These are phyloP conservation scores for Pseudopleuronectes americanus DNA, from an alignment of 2,797 vertebrate species.

Conservation along the genomic window DNA sequence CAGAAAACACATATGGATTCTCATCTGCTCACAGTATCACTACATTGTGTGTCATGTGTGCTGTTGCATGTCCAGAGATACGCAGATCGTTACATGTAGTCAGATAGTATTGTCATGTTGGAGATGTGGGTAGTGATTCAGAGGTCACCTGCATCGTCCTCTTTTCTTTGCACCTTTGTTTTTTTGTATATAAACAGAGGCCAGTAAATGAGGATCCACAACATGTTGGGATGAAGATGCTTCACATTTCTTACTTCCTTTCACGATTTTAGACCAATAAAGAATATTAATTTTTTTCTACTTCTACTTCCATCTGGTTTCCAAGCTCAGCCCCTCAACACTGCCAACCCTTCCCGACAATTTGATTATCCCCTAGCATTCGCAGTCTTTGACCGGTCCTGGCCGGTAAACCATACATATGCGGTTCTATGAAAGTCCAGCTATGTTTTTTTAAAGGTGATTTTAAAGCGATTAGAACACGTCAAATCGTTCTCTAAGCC, in stretches of 20 bases:
- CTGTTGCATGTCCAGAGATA: slow-evolving; percentile 33
- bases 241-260: slow-evolving; percentile 9
- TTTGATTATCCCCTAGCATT: slow-evolving; percentile 45
- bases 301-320: slow-evolving; percentile 35
- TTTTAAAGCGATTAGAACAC: slow-evolving; percentile 34
- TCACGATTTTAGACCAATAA: slow-evolving; percentile 15
- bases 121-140: not conserved
- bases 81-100: not conserved
- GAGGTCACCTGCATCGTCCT: slow-evolving; percentile 15
- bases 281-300: slow-evolving; percentile 7
- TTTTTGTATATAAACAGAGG: too few species aligned
- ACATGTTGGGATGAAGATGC: slow-evolving; percentile 1
- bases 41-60: slow-evolving; percentile 37
- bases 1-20: slow-evolving; percentile 46
- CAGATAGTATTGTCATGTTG: too few species aligned
- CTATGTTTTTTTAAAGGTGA: slow-evolving; percentile 25
- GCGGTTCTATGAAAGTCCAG: slow-evolving; percentile 1
- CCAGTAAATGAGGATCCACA: not conserved
- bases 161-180: slow-evolving; percentile 5
- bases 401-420: slow-evolving; percentile 12
- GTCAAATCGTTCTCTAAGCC: slow-evolving; percentile 3
- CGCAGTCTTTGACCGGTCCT: slow-evolving; percentile 20
- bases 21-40: slow-evolving; percentile 51
- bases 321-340: slow-evolving; percentile 30
- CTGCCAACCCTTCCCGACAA: slow-evolving; percentile 45